These are phyloP conservation scores for Mactromeris polynyma DNA, from an alignment of 2,888 invertebrate genomes.

Conservation along the genomic window DNA sequence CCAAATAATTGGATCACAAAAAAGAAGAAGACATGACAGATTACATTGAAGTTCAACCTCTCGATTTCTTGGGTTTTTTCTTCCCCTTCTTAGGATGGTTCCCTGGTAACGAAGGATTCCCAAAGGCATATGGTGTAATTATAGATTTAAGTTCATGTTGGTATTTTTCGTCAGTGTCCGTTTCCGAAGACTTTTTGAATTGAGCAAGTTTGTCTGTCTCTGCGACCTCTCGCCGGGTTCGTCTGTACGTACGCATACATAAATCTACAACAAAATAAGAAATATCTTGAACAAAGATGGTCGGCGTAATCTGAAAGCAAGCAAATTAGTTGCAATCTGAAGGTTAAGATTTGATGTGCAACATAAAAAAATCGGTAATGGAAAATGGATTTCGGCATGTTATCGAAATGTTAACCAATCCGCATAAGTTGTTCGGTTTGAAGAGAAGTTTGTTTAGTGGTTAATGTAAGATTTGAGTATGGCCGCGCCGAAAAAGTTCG, in stretches of 20 bases:
- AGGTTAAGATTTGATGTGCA: too few species aligned
- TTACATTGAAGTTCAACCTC: background rate
- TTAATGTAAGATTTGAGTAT: too few species aligned
- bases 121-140: constrained; percentile 37
- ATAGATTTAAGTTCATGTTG: background rate
- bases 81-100: background rate
- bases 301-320: too few species aligned
- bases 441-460: too few species aligned
- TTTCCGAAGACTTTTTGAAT: background rate
- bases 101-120: constrained; percentile 29
- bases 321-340: too few species aligned
- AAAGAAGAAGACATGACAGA: background rate
- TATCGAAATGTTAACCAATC: too few species aligned
- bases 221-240: background rate
- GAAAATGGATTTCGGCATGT: too few species aligned
- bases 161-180: background rate
- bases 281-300: too few species aligned
- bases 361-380: too few species aligned
- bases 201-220: constrained; percentile 13
- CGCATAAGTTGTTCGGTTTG: too few species aligned
- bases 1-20: background rate
- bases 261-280: constrained; percentile 3
- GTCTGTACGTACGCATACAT: background rate
- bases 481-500: too few species aligned
- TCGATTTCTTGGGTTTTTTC: background rate